Conservation (phyloP, 2,888 invertebrate genomes). For the Shargacucullia verbasci region DNA sequence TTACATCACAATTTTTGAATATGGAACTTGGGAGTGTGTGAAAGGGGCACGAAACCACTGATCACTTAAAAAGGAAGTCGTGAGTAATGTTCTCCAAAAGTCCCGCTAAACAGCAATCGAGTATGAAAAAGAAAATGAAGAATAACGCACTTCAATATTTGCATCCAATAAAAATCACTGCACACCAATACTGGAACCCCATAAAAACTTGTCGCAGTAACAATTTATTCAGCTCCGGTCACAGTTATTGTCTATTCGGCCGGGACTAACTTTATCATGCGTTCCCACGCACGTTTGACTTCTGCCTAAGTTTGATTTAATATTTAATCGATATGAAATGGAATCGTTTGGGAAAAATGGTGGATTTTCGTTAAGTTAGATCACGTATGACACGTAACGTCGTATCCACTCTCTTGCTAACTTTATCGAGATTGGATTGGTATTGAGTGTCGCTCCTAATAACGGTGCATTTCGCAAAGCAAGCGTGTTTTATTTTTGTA, state of each 20-base stretch:
- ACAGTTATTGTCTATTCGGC: constrained; percentile 49
- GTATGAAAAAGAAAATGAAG: neutral
- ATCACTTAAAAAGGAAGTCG: too few species aligned
- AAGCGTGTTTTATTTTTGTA: constrained; percentile 47
- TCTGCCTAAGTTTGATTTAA: constrained; percentile 50
- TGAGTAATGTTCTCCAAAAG: neutral
- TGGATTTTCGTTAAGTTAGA: constrained; percentile 47
- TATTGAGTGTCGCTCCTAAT: constrained; percentile 57
- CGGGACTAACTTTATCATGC: constrained; percentile 39
- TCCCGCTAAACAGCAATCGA: neutral
- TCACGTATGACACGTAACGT: constrained; percentile 61
- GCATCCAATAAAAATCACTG: constrained; percentile 14
- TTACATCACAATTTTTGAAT: too few species aligned
- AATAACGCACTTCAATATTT: constrained; percentile 13
- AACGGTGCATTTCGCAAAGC: constrained; percentile 50
- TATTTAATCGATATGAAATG: constrained; percentile 49
- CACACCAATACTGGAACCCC: constrained; percentile 25
- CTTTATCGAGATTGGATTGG: constrained; percentile 60
- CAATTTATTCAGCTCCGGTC: constrained; percentile 45
- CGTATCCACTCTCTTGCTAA: constrained; percentile 53
- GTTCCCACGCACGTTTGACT: constrained; percentile 45
- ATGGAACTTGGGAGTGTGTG: too few species aligned
- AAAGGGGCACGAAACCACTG: too few species aligned
- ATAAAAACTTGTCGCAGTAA: constrained; percentile 41
- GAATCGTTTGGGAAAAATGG: constrained; percentile 28